These are phyloP conservation scores for Poeciliopsis infans DNA, from an alignment of 2,797 vertebrate genomes.

Conservation along the genomic window DNA sequence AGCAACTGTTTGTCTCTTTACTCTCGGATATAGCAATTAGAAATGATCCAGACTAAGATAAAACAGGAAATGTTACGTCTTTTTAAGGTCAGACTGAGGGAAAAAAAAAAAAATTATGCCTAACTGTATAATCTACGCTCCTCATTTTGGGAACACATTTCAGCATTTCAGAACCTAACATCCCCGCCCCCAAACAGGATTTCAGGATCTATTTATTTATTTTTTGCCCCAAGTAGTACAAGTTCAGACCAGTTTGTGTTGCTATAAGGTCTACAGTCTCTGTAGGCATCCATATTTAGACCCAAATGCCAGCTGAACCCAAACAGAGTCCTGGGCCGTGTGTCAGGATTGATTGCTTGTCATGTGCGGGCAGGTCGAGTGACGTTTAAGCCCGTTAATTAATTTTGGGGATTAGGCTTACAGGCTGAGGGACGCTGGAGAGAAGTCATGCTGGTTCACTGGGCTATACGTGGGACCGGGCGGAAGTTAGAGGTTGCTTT, in stretches of 20 bases:
- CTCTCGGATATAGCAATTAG: not conserved
- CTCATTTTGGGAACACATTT: not conserved
- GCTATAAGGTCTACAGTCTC: not conserved
- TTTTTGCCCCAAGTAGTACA: not conserved
- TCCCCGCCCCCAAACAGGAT: too few species aligned
- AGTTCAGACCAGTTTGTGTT: not conserved
- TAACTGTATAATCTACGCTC: not conserved
- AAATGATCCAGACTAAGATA: not conserved
- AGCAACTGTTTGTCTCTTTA: not conserved
- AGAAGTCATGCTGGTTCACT: slow-evolving; percentile 65
- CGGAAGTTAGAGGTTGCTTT: slow-evolving; percentile 45
- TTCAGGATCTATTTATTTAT: too few species aligned
- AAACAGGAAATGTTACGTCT: not conserved
- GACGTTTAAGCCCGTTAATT: slow-evolving; percentile 77
- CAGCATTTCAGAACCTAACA: too few species aligned
- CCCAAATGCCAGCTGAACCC: slow-evolving; percentile 23
- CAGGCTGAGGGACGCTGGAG: slow-evolving; percentile 59
- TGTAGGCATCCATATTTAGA: slow-evolving; percentile 22
- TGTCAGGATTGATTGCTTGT: slow-evolving; percentile 40
- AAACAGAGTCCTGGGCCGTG: slow-evolving; percentile 29
- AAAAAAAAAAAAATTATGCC: not conserved
- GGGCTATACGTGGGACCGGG: slow-evolving; percentile 52
- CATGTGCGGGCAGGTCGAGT: slow-evolving; percentile 51
- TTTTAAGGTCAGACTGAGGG: not conserved
- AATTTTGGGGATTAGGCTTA: slow-evolving; percentile 69